Evolutionary conservation across 2,113 vertebrate species (phyloP).

Genomic region (Xenopus laevis): DNA sequence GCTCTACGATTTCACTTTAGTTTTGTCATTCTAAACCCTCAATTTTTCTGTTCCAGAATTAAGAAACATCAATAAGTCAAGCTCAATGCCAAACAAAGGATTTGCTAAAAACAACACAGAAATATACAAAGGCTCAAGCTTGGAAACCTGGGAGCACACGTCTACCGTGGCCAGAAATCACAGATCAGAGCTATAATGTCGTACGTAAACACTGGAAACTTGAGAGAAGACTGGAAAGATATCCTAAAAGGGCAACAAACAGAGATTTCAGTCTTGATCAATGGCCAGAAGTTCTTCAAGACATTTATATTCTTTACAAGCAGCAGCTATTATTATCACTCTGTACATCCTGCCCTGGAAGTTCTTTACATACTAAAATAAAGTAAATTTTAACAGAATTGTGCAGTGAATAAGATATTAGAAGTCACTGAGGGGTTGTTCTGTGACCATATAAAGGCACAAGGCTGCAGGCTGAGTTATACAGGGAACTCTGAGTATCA

Average conservation of each 20-base stretch:
- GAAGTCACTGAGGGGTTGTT: too few relatives aligned
- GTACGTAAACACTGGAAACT: slow-evolving; percentile 14
- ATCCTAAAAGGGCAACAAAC: neutral
- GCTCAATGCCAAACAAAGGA: slow-evolving; percentile 6
- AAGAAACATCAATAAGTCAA: neutral
- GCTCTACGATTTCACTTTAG: neutral
- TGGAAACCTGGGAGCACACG: slow-evolving; percentile 13
- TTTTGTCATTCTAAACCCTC: neutral
- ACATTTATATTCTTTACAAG: neutral
- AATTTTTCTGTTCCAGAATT: neutral
- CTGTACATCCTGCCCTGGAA: neutral
- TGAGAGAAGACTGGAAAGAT: slow-evolving; percentile 14
- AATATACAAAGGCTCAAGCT: slow-evolving; percentile 11
- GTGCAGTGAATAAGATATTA: too few relatives aligned
- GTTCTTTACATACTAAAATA: too few relatives aligned
- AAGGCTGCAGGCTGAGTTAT: too few relatives aligned
- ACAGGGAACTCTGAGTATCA: too few relatives aligned
- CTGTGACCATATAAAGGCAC: too few relatives aligned
- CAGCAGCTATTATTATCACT: neutral
- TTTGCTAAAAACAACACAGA: slow-evolving; percentile 27
- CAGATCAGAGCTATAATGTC: slow-evolving; percentile 14
- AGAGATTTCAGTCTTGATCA: neutral
- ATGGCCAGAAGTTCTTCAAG: neutral
- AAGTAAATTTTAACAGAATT: too few relatives aligned
- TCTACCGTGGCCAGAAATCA: slow-evolving; percentile 11